These are phyloP conservation scores for Helicoverpa assulta DNA, from an alignment of 2,888 invertebrate species.

Conservation along the genomic window DNA sequence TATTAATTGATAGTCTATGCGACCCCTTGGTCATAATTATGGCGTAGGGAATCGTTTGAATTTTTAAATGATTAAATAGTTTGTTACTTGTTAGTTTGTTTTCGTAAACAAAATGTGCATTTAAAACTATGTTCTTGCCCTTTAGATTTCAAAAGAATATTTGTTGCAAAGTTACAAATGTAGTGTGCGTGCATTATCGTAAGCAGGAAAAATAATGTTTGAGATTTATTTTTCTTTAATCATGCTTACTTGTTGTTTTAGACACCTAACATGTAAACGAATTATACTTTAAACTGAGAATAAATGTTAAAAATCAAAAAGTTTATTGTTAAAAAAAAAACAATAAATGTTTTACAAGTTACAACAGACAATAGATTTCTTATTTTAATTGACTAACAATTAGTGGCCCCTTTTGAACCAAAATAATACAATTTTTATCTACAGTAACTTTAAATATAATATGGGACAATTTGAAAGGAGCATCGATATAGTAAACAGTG, in stretches of 20 bases:
- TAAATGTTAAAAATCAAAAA: conserved; percentile 45
- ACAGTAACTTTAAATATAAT: conserved; percentile 20
- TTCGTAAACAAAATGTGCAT: neutral
- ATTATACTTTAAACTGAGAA: conserved; percentile 22
- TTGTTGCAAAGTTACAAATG: neutral
- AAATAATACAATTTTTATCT: conserved; percentile 45
- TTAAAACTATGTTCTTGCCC: neutral
- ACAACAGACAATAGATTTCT: conserved; percentile 75
- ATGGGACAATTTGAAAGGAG: conserved; percentile 15
- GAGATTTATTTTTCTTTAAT: conserved; percentile 3
- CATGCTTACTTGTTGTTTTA: conserved; percentile 15
- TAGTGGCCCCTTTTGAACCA: conserved; percentile 64
- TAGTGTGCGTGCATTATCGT: too few species aligned
- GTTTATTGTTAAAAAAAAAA: conserved; percentile 66
- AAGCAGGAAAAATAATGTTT: neutral
- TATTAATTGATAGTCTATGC: too few species aligned
- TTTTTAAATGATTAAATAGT: neutral
- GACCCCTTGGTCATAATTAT: neutral
- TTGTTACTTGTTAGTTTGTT: neutral
- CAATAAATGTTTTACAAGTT: conserved; percentile 66
- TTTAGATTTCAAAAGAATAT: neutral
- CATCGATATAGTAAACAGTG: neutral
- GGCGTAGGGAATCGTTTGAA: neutral
- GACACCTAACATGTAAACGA: neutral
- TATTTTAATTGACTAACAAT: conserved; percentile 78